phyloP scores from a whole-genome alignment of 2,888 invertebrate species.

The Carabus problematicus region DNA sequence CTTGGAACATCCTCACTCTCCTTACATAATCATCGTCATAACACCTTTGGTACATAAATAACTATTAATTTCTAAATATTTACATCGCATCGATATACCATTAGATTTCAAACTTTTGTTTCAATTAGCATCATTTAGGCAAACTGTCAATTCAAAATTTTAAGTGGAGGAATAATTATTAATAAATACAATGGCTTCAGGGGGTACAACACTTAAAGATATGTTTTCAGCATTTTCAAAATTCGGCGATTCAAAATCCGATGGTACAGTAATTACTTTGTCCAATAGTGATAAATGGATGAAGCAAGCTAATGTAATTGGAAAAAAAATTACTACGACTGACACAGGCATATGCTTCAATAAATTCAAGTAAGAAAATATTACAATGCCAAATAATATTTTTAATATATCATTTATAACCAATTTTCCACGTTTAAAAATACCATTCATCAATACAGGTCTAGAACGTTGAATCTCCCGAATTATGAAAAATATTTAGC shows the following conservation, averaged over 20 bases:
- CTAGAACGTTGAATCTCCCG: slow-evolving; percentile 50
- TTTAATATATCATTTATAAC: not conserved
- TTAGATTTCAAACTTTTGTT: no score
- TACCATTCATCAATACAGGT: no score
- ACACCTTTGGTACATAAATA: no score
- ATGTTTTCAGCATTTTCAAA: slow-evolving; percentile 80
- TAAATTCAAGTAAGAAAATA: slow-evolving; percentile 78
- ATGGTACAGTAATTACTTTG: slow-evolving; percentile 85
- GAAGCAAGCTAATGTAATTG: slow-evolving; percentile 82
- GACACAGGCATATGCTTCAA: slow-evolving; percentile 91
- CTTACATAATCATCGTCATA: no score
- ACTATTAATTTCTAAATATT: no score
- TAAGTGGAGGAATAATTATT: not conserved
- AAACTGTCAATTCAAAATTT: no score
- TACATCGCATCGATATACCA: no score
- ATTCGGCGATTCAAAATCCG: slow-evolving; percentile 86
- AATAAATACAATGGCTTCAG: slow-evolving; percentile 6
- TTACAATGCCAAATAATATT: no score
- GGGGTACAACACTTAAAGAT: not conserved
- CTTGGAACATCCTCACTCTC: no score
- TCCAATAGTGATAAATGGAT: slow-evolving; percentile 94
- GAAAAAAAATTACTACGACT: slow-evolving; percentile 84
- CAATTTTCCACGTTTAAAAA: no score
- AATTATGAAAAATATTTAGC: slow-evolving; percentile 72
- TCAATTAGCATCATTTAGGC: no score